A percentile compares a stretch with the other conserved stretches of the same genome.
phyloP scores from a whole-genome alignment of 2,797 vertebrate genomes.

The Hoplostethus atlanticus region DNA sequence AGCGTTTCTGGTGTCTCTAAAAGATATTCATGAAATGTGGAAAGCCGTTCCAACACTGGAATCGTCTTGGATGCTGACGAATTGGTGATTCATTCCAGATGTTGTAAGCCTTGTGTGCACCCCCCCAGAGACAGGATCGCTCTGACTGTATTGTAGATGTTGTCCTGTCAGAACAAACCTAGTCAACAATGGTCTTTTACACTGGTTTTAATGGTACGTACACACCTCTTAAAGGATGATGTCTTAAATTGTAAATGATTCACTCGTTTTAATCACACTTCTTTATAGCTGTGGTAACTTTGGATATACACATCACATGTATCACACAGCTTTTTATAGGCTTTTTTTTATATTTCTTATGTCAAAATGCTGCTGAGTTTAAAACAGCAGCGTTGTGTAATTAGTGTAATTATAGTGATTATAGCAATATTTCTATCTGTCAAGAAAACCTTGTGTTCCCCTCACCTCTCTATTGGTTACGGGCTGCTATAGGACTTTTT shows the following conservation, averaged over 20 bases:
- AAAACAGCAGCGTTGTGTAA: conserved; percentile 59
- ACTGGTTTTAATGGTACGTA: conserved; percentile 51
- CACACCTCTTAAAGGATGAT: conserved; percentile 9
- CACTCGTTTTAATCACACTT: conserved; percentile 49
- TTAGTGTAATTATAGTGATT: conserved; percentile 62
- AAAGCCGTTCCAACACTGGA: conserved; percentile 26
- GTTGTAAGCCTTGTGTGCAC: conserved; percentile 15
- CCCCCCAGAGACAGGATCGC: background rate
- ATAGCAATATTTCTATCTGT: conserved; percentile 44
- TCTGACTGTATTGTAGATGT: conserved; percentile 8
- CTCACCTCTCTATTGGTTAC: background rate
- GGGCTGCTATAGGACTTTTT: background rate
- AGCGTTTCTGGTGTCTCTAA: conserved; percentile 15
- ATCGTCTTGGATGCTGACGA: conserved; percentile 7
- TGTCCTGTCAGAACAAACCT: conserved; percentile 17
- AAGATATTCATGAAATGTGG: conserved; percentile 26
- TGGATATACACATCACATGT: conserved; percentile 42
- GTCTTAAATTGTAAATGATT: conserved; percentile 38
- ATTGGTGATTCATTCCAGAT: conserved; percentile 46
- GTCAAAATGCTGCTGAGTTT: conserved; percentile 65
- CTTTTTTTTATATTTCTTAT: conserved; percentile 55
- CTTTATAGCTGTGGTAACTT: conserved; percentile 57
- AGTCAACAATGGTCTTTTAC: conserved; percentile 40
- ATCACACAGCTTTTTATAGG: conserved; percentile 61
- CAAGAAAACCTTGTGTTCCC: conserved; percentile 10